Percentiles rank a stretch among this genome's conserved stretches.
Conservation (phyloP, 2,797 vertebrate genomes). For the Tragelaphus eurycerus region DNA sequence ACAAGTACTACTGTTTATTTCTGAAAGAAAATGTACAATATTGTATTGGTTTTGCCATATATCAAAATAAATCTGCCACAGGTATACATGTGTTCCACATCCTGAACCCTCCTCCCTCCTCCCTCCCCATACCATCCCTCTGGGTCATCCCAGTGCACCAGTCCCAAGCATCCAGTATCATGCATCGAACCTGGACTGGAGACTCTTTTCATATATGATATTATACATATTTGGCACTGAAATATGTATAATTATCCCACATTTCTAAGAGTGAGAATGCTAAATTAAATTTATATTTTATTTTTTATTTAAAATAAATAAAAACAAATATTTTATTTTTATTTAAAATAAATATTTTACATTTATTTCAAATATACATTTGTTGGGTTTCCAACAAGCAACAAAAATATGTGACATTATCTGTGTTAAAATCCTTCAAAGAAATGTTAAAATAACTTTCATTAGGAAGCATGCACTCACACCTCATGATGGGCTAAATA, state of each 20-base stretch:
- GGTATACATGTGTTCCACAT: too few species aligned
- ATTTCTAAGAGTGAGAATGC: conserved; percentile 59
- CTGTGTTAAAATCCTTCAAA: conserved; percentile 60
- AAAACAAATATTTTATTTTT: not conserved
- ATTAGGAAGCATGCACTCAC: conserved; percentile 73
- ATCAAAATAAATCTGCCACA: too few species aligned
- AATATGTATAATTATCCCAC: not conserved
- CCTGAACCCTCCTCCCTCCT: too few species aligned
- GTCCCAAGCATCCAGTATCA: too few species aligned
- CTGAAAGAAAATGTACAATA: not conserved
- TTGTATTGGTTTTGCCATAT: too few species aligned
- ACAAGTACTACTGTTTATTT: not conserved
- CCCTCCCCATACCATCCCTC: too few species aligned
- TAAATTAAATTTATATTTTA: conserved; percentile 76
- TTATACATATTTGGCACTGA: not conserved
- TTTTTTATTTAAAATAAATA: not conserved
- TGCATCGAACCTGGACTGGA: too few species aligned
- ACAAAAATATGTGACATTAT: conserved; percentile 72
- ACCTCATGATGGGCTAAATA: conserved; percentile 77
- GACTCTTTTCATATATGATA: too few species aligned
- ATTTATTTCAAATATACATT: not conserved
- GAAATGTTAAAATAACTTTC: conserved; percentile 69
- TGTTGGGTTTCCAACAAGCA: conserved; percentile 75
- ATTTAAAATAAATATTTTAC: not conserved
- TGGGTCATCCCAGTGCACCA: too few species aligned